phyloP scores from a whole-genome alignment of 2,113 vertebrate genomes.

The Clarias macrocephalus region DNA sequence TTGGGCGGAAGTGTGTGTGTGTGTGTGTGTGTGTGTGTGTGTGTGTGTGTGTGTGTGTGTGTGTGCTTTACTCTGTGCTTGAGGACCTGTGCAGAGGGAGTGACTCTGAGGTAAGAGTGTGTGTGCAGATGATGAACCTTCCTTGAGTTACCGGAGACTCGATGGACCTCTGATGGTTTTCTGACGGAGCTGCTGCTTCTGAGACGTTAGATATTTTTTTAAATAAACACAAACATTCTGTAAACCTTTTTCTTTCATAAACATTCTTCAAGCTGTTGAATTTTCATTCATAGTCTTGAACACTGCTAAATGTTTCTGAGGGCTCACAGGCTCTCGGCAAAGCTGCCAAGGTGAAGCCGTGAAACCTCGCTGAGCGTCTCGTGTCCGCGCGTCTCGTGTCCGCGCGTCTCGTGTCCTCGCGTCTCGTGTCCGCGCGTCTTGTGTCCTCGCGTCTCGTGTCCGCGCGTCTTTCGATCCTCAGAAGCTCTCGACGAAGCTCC shows the following conservation, averaged over 20 bases:
- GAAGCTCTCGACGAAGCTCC: conserved; percentile 98
- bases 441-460: too few species aligned
- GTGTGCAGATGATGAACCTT: neutral
- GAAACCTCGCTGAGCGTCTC: neutral
- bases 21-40: conserved; percentile 28
- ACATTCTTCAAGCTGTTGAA: conserved; percentile 18
- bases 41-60: conserved; percentile 22
- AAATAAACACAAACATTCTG: neutral
- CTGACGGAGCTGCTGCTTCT: neutral
- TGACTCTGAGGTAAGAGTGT: conserved; percentile 21
- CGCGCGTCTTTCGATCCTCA: conserved; percentile 64
- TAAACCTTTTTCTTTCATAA: conserved; percentile 32
- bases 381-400: too few species aligned
- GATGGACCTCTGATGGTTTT: neutral
- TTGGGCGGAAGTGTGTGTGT: neutral
- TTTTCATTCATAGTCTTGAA: neutral
- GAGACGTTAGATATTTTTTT: neutral
- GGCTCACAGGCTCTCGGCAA: conserved; percentile 91
- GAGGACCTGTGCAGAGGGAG: neutral
- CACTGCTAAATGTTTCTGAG: neutral
- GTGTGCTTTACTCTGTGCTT: conserved; percentile 23
- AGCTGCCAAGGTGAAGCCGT: conserved; percentile 77
- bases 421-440: too few species aligned
- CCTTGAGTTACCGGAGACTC: neutral
- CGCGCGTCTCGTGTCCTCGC: too few species aligned